These are phyloP conservation scores for Lobophora halterata DNA, from an alignment of 2,888 invertebrate species.

Conservation along the genomic window DNA sequence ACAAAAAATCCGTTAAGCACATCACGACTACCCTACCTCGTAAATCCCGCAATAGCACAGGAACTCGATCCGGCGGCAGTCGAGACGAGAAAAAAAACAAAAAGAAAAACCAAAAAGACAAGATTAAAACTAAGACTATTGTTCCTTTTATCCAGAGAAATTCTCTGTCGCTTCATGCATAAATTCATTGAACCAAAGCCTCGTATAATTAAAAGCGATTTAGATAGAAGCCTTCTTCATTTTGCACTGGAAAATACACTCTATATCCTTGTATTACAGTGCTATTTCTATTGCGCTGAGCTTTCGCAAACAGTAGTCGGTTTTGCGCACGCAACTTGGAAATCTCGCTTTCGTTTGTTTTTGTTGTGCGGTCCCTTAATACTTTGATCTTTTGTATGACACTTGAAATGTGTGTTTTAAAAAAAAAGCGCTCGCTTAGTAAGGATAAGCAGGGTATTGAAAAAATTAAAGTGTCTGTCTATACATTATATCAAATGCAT, in stretches of 20 bases:
- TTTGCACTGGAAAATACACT: constrained; percentile 37
- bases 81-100: constrained; percentile 37
- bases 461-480: no score
- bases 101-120: constrained; percentile 44
- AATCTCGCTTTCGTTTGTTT: constrained; percentile 56
- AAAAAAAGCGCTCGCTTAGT: constrained; percentile 1
- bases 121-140: constrained; percentile 77
- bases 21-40: constrained; percentile 45
- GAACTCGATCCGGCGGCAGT: constrained; percentile 69
- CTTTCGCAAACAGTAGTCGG: constrained; percentile 58
- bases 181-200: constrained; percentile 67
- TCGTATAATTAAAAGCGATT: constrained; percentile 65
- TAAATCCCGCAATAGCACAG: constrained; percentile 62
- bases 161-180: constrained; percentile 72
- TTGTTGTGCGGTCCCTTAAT: constrained; percentile 45
- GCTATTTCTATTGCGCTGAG: constrained; percentile 38
- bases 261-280: constrained; percentile 40
- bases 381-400: constrained; percentile 42
- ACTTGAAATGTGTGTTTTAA: constrained; percentile 13
- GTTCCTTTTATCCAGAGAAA: constrained; percentile 72
- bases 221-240: constrained; percentile 36
- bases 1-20: constrained; percentile 23
- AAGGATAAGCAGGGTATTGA: no score
- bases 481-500: no score
- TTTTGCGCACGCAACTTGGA: constrained; percentile 55